These are phyloP conservation scores for Bubo blakistoni DNA, from an alignment of 2,113 vertebrate species.

Conservation along the genomic window DNA sequence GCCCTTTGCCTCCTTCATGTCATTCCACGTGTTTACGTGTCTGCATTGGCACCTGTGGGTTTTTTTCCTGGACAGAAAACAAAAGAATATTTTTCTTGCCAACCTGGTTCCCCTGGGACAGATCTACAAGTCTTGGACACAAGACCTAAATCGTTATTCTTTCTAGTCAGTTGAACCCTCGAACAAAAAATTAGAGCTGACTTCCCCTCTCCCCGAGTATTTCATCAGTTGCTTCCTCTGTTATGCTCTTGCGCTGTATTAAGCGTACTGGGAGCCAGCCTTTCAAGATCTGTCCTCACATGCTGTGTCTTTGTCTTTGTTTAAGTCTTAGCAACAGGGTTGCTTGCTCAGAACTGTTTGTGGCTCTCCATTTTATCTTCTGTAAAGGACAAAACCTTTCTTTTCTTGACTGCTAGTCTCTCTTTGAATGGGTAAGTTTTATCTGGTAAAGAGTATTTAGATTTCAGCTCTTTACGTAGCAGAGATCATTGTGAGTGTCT, in stretches of 20 bases:
- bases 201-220: background rate
- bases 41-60: background rate
- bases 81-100: background rate
- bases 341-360: background rate
- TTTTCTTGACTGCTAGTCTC: background rate
- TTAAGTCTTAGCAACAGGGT: background rate
- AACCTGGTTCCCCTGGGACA: background rate
- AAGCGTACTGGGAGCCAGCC: rapidly evolving
- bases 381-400: background rate
- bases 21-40: background rate
- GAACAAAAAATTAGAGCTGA: background rate
- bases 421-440: background rate
- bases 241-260: background rate
- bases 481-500: background rate
- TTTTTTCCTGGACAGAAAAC: background rate
- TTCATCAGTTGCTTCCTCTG: background rate
- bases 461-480: background rate
- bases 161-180: background rate
- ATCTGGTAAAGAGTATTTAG: background rate
- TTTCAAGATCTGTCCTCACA: background rate
- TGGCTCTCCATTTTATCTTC: background rate
- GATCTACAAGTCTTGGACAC: background rate
- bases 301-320: background rate
- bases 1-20: background rate
- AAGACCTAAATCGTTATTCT: background rate